Base-by-base conservation (phyloP, 2,888 invertebrate species). In the Heliconius charithonia region DNA sequence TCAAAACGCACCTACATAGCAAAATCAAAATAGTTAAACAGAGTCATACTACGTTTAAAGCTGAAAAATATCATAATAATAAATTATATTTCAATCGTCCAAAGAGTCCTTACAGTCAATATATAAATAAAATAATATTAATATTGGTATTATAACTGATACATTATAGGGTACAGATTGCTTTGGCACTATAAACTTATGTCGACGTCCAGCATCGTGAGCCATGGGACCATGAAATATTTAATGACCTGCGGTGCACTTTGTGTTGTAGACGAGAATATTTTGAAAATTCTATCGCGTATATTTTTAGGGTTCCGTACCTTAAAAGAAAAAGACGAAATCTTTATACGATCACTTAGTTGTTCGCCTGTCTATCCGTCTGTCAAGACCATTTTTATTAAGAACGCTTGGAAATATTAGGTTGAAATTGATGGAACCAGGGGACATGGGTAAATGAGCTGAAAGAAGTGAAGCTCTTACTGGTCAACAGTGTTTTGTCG, bases 201-300 rank as follows among this genome's bases (percentile, higher is more conserved):
- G 71, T 76, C 29, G 75, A 37, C 71, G 22, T 45, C 71, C 75
- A 70, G 69, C 71, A 25, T 81, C 80, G 80, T 81, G 78, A 77
- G 74, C 78, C 70, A 77, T 80, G 75, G 69, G 73, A 73, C 74
- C 67, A 79, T 80, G 78, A 80, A 80, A 80, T 81, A 80, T 81
- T 75, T 81, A 80, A 80, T 75, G 80, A 77, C 75, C 80, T 69
- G 80, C 75, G 78, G 78, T 76, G 81, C 74, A 76, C 79, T 77
- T 77, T 77, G 73, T 59, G 12, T 56, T 59, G 16, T 59, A 59
- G 77, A 77, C 10, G 37, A 66, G 13, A 25, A n/a, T 66, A 3
- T 59, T 59, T 29, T 73, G 73, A 73, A 77, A 73, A 77, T 77
- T 41, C 4, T 37, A 71, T 72, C 65, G n/a, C 12, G 9, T 59